Base-by-base conservation (phyloP, 2,113 vertebrate species). In the Grus americana region DNA sequence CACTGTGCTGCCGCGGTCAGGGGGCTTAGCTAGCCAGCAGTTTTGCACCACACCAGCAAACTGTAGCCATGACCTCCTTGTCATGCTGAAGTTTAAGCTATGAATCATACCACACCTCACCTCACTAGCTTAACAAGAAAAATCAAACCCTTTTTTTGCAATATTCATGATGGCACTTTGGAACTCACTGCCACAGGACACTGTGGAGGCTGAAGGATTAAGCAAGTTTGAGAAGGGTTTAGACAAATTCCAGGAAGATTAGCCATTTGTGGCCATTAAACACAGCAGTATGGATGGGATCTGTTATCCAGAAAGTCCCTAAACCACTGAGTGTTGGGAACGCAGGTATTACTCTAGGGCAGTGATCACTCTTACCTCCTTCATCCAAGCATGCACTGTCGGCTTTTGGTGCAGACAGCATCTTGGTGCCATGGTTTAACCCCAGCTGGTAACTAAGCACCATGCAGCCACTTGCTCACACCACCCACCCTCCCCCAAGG, bases 1-100 rank as follows among this genome's bases (percentile, higher is more conserved):
- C 10, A 49, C 20, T 30, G 15, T 36, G 49, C 38, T 81, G 44
- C 32, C 8, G 0, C 4, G 24, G 26, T 1, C 5, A 2, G 4
- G 12, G 10, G 10, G 4, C 42, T 86, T 18, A 59, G 14, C 47
- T 72, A 63, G 47, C 27, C 46, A 79, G 34, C 36, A 54, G n/a
- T 44, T 72, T 63, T 80, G 73, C 49, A 36, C 12, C 27, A 58
- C 3, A 1, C 6, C 57, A 68, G 23, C 34, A 85, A 46, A 71
- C 12, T 46, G 26, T 38, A 91, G 61, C n/a, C 49, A 19, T 15
- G 24, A 40, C 27, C n/a, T 62, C 80, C 40, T 79, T 1, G 0
- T 34, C n/a, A 32, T 15, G 34, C 22, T 40, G 46, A 52, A 66
- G 10, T 27, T 22, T 3, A 42, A 90, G 7, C 50, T 32, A 17